A percentile compares a stretch with the other conserved stretches of the same genome.
Evolutionary conservation across 2,113 vertebrate species (phyloP).

Genomic region (Nansenia antarctica): DNA sequence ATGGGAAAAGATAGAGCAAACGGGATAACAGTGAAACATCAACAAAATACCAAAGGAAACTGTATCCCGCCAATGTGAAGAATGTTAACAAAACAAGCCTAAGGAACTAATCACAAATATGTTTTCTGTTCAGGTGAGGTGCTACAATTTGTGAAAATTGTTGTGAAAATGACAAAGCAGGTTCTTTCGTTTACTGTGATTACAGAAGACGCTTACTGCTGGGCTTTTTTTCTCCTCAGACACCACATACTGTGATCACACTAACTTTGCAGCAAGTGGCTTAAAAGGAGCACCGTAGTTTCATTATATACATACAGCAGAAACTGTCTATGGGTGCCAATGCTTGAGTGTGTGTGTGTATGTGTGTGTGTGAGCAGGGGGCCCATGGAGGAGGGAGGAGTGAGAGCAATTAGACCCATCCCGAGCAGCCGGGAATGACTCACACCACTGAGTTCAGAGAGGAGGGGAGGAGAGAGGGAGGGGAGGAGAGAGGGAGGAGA

Average conservation of each 20-base stretch:
- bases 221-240: not conserved
- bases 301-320: too few species aligned
- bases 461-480: slow-evolving; percentile 27
- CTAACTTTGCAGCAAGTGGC: slow-evolving; percentile 40
- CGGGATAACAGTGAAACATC: not conserved
- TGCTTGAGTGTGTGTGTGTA: slow-evolving; percentile 23
- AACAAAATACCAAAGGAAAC: slow-evolving; percentile 11
- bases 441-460: slow-evolving; percentile 56
- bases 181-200: slow-evolving; percentile 34
- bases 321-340: too few species aligned
- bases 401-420: slow-evolving; percentile 67
- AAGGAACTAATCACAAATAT: slow-evolving; percentile 15
- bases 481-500: slow-evolving; percentile 15
- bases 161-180: slow-evolving; percentile 18
- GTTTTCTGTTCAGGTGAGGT: slow-evolving; percentile 11
- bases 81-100: slow-evolving; percentile 22
- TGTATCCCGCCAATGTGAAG: too few species aligned
- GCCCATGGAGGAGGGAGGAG: slow-evolving; percentile 42
- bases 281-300: slow-evolving; percentile 15
- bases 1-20: not conserved
- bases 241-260: slow-evolving; percentile 24
- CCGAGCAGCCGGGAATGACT: slow-evolving; percentile 62
- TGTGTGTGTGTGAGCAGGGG: too few species aligned
- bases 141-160: slow-evolving; percentile 20
- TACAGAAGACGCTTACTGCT: slow-evolving; percentile 42